Percentiles rank a stretch among this genome's conserved stretches.
Evolutionary conservation across 2,113 vertebrate genomes (phyloP).

Genomic region (human): GRCh38 chr2:141150501-141151000

Average conservation of each 20-base stretch:
- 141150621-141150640: neutral
- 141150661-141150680: neutral
- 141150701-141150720: constrained; percentile 17
- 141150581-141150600: neutral
- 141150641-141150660: neutral
- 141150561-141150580: neutral
- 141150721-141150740: neutral
- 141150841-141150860: neutral
- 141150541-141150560: neutral
- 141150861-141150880: too few relatives aligned
- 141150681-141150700: neutral
- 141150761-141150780: constrained; percentile 17
- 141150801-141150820: constrained; percentile 19
- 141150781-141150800: constrained; percentile 30
- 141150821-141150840: constrained; percentile 29
- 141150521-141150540: neutral
- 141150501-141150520: neutral
- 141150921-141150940: neutral
- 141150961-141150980: neutral
- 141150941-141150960: constrained; percentile 10
- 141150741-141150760: neutral
- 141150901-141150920: neutral
- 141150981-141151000: neutral
- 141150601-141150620: neutral
- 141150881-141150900: too few relatives aligned